Evolutionary conservation across 2,113 vertebrate genomes (phyloP).

Genomic region (Zonotrichia leucophrys): DNA sequence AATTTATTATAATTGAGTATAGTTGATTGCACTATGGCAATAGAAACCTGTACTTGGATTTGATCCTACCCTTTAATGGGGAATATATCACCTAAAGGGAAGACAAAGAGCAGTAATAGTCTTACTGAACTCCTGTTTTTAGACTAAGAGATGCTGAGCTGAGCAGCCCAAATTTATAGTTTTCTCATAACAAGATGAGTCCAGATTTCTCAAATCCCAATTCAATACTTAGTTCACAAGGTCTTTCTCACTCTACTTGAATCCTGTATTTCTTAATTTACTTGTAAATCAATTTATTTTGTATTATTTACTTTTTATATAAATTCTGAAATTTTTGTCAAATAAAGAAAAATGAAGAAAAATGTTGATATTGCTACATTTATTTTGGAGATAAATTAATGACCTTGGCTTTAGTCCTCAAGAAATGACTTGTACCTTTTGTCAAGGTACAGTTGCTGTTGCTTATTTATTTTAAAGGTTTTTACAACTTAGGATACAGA

Average conservation of each 20-base stretch:
- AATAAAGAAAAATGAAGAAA: neutral
- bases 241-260: neutral
- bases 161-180: neutral
- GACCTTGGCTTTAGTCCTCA: neutral
- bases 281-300: too few relatives aligned
- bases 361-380: neutral
- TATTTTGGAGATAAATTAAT: neutral
- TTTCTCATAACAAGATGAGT: neutral
- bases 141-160: neutral
- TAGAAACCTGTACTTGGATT: neutral
- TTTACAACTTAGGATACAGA: neutral
- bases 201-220: neutral
- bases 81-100: neutral
- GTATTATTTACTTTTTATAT: neutral
- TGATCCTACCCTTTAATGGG: neutral
- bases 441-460: neutral
- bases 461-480: neutral
- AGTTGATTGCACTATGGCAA: neutral
- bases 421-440: neutral
- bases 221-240: neutral
- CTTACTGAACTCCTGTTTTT: neutral
- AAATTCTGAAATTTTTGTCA: neutral
- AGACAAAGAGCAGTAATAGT: neutral
- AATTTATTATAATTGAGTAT: neutral
- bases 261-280: neutral